These are phyloP conservation scores for Montipora capitata DNA, from an alignment of 92 coral and sea anemone genomes.

Conservation along the genomic window DNA sequence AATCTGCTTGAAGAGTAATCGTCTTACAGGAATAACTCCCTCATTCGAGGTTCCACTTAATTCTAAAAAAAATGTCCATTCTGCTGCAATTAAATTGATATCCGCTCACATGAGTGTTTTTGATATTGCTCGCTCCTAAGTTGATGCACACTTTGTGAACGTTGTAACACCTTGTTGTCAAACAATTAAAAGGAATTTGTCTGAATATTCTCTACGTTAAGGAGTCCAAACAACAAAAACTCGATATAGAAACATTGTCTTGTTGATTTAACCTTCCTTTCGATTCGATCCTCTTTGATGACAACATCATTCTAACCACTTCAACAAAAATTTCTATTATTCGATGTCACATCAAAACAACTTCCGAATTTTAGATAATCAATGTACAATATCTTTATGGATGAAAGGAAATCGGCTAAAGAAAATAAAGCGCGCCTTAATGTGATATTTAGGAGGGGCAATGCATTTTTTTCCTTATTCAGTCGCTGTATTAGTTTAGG, in stretches of 20 bases:
- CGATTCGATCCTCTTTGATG: not conserved
- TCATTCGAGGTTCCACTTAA: too few species aligned
- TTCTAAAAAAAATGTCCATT: too few species aligned
- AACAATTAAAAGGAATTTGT: too few species aligned
- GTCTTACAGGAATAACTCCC: too few species aligned
- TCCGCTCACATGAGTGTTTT: too few species aligned
- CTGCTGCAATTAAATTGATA: too few species aligned
- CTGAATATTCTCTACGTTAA: too few species aligned
- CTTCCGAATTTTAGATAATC: conserved; percentile 6
- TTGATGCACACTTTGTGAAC: too few species aligned
- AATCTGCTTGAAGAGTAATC: too few species aligned
- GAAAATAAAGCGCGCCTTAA: not conserved
- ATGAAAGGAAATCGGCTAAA: not conserved
- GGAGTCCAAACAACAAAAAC: too few species aligned
- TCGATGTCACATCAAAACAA: not conserved
- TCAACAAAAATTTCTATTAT: not conserved
- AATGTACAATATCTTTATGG: not conserved
- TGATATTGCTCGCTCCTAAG: too few species aligned
- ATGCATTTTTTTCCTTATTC: not conserved
- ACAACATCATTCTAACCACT: not conserved
- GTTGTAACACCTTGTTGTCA: too few species aligned
- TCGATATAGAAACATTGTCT: not conserved
- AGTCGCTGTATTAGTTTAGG: not conserved
- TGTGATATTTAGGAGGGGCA: not conserved
- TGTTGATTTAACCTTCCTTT: not conserved